These are phyloP conservation scores for Drosophila funebris DNA, from an alignment of 1,140 invertebrate genomes.

Conservation along the genomic window DNA sequence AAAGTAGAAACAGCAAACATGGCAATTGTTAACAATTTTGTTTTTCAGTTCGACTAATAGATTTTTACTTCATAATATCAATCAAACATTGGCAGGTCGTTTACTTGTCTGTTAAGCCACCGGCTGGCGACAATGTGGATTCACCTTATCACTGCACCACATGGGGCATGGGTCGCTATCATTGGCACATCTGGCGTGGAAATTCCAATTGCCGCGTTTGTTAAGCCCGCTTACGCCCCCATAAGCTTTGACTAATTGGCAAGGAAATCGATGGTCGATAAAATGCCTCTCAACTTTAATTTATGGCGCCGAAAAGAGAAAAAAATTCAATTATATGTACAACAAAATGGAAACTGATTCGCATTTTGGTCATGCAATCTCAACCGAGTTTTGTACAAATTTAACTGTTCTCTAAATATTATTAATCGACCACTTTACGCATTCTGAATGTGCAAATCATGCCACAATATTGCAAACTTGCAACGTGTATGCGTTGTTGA, in stretches of 20 bases:
- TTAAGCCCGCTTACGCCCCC: constrained; percentile 58
- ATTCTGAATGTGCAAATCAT: constrained; percentile 68
- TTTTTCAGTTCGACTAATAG: not conserved
- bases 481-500: constrained; percentile 2
- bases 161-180: constrained; percentile 49
- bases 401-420: constrained; percentile 53
- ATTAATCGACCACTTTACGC: constrained; percentile 63
- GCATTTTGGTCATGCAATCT: constrained; percentile 52
- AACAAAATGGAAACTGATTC: constrained; percentile 21
- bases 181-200: constrained; percentile 63
- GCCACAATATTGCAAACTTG: constrained; percentile 31
- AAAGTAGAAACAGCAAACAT: not conserved
- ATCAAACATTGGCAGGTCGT: constrained; percentile 76
- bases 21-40: not conserved
- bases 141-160: constrained; percentile 53
- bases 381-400: constrained; percentile 41
- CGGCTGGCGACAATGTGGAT: constrained; percentile 41
- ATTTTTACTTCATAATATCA: constrained; percentile 48
- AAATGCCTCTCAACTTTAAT: constrained; percentile 39
- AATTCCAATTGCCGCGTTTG: constrained; percentile 38
- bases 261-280: constrained; percentile 65
- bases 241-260: constrained; percentile 78
- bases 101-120: constrained; percentile 44
- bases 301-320: constrained; percentile 37
- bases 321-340: not conserved